A percentile compares a stretch with the other conserved stretches of the same genome.
Conservation (phyloP, 1,140 invertebrate species). For the Nautilus pompilius region DNA sequence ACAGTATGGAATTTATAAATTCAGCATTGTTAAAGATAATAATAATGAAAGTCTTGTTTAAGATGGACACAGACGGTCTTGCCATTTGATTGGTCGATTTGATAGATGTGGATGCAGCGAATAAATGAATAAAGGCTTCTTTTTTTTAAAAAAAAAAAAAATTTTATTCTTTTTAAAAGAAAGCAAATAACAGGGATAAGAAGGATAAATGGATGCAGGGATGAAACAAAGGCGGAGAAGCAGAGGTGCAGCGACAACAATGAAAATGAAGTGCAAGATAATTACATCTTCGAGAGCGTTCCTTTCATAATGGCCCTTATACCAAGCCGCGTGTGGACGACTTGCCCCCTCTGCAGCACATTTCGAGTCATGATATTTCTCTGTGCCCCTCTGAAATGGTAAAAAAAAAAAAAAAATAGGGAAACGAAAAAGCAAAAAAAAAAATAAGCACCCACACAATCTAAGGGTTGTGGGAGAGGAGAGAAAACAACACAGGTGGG, state of each 20-base stretch:
- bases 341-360: constrained; percentile 13
- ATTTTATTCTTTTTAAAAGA: background rate
- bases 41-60: too few relatives aligned
- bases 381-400: constrained; percentile 41
- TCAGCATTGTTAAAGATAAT: too few relatives aligned
- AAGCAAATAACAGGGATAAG: background rate
- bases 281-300: constrained; percentile 17
- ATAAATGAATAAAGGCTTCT: background rate
- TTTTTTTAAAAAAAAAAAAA: background rate
- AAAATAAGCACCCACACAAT: too few relatives aligned
- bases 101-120: background rate
- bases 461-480: too few relatives aligned
- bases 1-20: too few relatives aligned
- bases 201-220: background rate
- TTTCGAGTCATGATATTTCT: constrained; percentile 30
- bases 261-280: background rate
- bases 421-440: background rate
- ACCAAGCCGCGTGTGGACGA: constrained; percentile 29
- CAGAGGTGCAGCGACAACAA: background rate
- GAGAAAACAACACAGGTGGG: too few relatives aligned
- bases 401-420: constrained; percentile 3
- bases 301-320: constrained; percentile 24
- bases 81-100: too few relatives aligned
- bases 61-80: too few relatives aligned
- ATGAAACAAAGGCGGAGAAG: background rate